These are phyloP conservation scores for Silurus asotus DNA, from an alignment of 2,113 vertebrate genomes.

Conservation along the genomic window DNA sequence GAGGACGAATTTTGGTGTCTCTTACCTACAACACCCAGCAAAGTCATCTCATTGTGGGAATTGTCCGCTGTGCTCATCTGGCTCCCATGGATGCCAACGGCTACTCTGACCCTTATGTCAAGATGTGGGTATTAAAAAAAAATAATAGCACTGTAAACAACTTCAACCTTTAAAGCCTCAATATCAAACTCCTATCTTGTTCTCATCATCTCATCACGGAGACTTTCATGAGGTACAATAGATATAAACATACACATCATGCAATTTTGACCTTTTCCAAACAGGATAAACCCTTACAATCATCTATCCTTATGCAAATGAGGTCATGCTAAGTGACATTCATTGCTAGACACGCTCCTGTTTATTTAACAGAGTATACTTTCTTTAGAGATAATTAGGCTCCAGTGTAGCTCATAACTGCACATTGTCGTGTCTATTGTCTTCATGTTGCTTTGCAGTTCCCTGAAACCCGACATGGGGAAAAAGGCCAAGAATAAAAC, in stretches of 20 bases:
- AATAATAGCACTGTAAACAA: too few species aligned
- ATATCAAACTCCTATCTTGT: background rate
- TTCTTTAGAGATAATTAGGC: conserved; percentile 7
- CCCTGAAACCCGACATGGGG: conserved; percentile 96
- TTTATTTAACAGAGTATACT: background rate
- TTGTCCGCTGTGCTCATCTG: conserved; percentile 92
- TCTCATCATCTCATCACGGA: background rate
- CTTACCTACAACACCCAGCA: conserved; percentile 93
- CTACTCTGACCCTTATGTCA: conserved; percentile 96
- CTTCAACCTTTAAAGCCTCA: background rate
- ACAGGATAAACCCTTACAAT: background rate
- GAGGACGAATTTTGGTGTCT: conserved; percentile 91
- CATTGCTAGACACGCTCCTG: background rate
- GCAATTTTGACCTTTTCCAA: background rate
- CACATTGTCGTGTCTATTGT: conserved; percentile 29
- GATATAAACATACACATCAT: background rate
- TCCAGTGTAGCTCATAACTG: conserved; percentile 1
- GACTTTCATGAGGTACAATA: background rate
- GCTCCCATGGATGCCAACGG: conserved; percentile 97
- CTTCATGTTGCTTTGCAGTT: conserved; percentile 68
- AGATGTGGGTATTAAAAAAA: conserved; percentile 80
- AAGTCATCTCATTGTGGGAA: conserved; percentile 86
- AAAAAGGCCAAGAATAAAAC: conserved; percentile 98
- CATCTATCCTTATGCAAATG: background rate
- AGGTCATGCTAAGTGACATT: conserved; percentile 7